Evolutionary conservation across 1,140 invertebrate genomes (phyloP).

Genomic region (Lerema accius): DNA sequence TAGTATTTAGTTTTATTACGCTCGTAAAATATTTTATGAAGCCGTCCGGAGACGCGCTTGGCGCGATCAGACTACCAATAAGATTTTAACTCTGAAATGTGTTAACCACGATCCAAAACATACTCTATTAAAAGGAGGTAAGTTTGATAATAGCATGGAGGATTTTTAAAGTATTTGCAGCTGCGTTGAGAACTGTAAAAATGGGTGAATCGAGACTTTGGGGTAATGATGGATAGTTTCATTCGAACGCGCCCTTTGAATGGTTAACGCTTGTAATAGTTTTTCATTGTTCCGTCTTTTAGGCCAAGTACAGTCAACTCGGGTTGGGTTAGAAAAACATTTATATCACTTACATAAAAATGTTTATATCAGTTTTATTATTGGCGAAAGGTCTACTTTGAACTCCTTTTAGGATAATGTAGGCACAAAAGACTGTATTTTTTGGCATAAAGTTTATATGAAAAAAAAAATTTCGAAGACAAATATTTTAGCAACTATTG

Average conservation of each 20-base stretch:
- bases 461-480: too few species aligned
- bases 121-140: not conserved
- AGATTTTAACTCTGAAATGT: conserved; percentile 36
- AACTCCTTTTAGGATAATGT: too few species aligned
- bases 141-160: conserved; percentile 5
- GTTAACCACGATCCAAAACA: conserved; percentile 25
- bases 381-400: too few species aligned
- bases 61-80: conserved; percentile 53
- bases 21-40: conserved; percentile 62
- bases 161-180: conserved; percentile 26
- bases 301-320: too few species aligned
- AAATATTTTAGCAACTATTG: too few species aligned
- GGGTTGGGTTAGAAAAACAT: too few species aligned
- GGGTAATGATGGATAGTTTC: conserved; percentile 27
- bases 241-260: conserved; percentile 22
- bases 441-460: too few species aligned
- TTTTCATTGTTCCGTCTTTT: not conserved
- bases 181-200: conserved; percentile 37
- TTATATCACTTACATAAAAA: too few species aligned
- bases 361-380: too few species aligned
- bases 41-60: conserved; percentile 47
- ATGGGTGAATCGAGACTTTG: conserved; percentile 32
- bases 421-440: too few species aligned
- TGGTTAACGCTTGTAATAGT: conserved; percentile 4
- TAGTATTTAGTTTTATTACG: conserved; percentile 60